These are phyloP conservation scores for Arbacia lixula DNA, from an alignment of 53 echinoderm and acorn worm species.

Conservation along the genomic window DNA sequence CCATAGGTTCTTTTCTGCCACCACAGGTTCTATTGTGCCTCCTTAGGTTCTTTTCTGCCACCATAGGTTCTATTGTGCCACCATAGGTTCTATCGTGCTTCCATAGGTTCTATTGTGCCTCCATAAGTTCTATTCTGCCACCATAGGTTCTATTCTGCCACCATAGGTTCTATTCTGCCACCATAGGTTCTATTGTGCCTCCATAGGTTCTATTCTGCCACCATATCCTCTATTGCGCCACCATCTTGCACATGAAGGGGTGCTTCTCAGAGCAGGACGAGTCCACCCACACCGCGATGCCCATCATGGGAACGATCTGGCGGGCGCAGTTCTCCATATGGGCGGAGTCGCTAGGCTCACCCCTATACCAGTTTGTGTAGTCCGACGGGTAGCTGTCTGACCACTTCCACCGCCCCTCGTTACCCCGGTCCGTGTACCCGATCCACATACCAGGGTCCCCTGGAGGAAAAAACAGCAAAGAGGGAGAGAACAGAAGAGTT, in stretches of 20 bases:
- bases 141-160: too few species aligned
- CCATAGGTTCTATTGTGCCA: too few species aligned
- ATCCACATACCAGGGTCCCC: slow-evolving; percentile 84
- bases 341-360: slow-evolving; percentile 59
- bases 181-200: too few species aligned
- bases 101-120: too few species aligned
- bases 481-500: too few species aligned
- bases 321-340: slow-evolving; percentile 58
- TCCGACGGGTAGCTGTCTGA: slow-evolving; percentile 48
- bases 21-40: too few species aligned
- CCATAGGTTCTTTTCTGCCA: too few species aligned
- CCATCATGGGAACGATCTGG: slow-evolving; percentile 64
- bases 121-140: too few species aligned
- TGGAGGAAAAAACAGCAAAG: background rate
- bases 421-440: slow-evolving; percentile 63
- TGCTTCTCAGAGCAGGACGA: slow-evolving; percentile 59
- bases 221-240: slow-evolving; percentile 58
- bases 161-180: too few species aligned
- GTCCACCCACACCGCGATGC: slow-evolving; percentile 63
- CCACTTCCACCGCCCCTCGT: slow-evolving; percentile 77
- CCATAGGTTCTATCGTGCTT: too few species aligned
- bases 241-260: slow-evolving; percentile 72
- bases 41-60: too few species aligned
- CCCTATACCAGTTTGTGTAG: slow-evolving; percentile 61
- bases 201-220: too few species aligned